These are phyloP conservation scores for Andrena fulva DNA, from an alignment of 2,888 invertebrate species.

Conservation along the genomic window DNA sequence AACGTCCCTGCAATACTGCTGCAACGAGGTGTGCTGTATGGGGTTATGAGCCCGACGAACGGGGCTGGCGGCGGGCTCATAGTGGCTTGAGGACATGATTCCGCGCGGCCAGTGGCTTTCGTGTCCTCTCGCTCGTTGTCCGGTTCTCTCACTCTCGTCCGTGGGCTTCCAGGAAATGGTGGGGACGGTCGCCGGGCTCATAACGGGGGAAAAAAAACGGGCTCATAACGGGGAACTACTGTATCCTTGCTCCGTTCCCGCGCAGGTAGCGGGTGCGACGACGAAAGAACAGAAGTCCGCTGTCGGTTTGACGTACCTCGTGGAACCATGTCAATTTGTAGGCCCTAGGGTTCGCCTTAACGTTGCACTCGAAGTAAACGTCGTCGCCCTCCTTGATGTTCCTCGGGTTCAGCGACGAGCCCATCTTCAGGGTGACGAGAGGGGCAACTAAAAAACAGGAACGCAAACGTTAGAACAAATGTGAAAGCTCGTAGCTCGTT, in stretches of 20 bases:
- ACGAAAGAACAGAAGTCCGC: neutral
- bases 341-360: slow-evolving; percentile 93
- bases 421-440: slow-evolving; percentile 92
- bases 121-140: too few species aligned
- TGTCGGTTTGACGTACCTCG: slow-evolving; percentile 87
- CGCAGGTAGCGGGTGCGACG: neutral
- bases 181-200: too few species aligned
- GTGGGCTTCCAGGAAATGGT: too few species aligned
- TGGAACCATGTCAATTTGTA: slow-evolving; percentile 95
- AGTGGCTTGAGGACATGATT: too few species aligned
- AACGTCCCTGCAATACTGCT: too few species aligned
- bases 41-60: too few species aligned
- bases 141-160: too few species aligned
- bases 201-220: too few species aligned
- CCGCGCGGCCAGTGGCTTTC: too few species aligned
- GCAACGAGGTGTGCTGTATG: too few species aligned
- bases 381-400: slow-evolving; percentile 96
- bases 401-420: slow-evolving; percentile 92
- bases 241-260: neutral
- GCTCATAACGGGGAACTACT: too few species aligned
- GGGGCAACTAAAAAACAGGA: slow-evolving; percentile 90
- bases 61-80: too few species aligned
- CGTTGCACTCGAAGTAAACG: slow-evolving; percentile 95
- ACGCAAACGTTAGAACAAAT: neutral
- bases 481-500: neutral